Base-by-base conservation (phyloP, 2,888 invertebrate species). In the Latrodectus hesperus region DNA sequence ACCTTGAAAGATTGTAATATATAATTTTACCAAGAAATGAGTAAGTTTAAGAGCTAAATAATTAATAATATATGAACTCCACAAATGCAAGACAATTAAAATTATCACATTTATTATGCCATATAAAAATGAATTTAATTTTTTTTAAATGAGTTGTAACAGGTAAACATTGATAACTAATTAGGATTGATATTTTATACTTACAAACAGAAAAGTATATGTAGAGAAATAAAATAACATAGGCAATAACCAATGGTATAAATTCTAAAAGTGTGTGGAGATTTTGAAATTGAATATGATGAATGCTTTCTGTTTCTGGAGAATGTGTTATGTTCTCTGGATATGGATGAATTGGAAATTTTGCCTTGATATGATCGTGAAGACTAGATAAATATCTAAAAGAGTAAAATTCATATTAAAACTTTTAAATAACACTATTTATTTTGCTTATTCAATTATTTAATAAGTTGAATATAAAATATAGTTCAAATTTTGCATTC, bases 201-300 rank as follows among this genome's bases (percentile, higher is more conserved):
- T 92, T 91, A 90, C 98, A 94, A 60, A 99, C 96, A 49, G 98
- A 98, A 92, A 98, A 99, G 92, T 98, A 98, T 53, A 99, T 95
- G 91, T 98, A 99, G 49, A 97, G 93, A 92, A 98, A 98, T 53
- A 99, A 93, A 17, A 97, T 94, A 4, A 96, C 93, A 91, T 98
- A 98, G 1, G 97, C 96, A 88, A 96, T 94, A 38, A 95, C 94
- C 11, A 99, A 93, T 0, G 98, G 98, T 52, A 98, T 94, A 84
- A 97, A 95, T 91, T 97, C 97, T 91, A 95, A 94, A 91, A 96
- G 95, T 91, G 96, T 96, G 90, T 96, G 96, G 92, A 96, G 96
- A 79, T 97, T 96, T 12, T 98, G 97, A 93, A 97, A 98, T 92
- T 97, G 96, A 80, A 98, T 95, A 90, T 95, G 94, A n/a, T 95